Conservation (phyloP, 30 jellyfish, hydroid and myxozoan genomes). For the Sanderia malayensis region DNA sequence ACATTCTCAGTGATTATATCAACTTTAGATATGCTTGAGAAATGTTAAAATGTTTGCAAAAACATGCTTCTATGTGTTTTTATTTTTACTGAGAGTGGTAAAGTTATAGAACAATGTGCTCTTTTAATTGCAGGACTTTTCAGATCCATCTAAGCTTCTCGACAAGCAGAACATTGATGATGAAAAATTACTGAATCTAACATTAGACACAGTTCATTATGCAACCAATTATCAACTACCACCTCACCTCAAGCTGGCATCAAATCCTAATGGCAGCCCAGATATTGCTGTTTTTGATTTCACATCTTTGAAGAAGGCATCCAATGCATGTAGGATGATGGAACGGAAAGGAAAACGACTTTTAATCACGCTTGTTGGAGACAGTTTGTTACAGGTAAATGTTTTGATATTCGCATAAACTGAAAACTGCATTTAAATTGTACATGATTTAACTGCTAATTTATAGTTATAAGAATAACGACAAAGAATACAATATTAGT, state of each 20-base stretch:
- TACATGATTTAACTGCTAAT: too few species aligned
- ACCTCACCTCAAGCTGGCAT: slow-evolving; percentile 50
- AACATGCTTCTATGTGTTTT: too few species aligned
- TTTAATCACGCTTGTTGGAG: slow-evolving; percentile 92
- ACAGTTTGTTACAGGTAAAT: slow-evolving; percentile 86
- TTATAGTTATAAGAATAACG: too few species aligned
- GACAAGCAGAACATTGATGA: slow-evolving; percentile 73
- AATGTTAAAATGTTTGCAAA: too few species aligned
- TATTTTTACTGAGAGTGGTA: too few species aligned
- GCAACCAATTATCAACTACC: slow-evolving; percentile 97
- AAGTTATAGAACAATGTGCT: too few species aligned
- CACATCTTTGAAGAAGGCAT: slow-evolving; percentile 93
- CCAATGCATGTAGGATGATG: slow-evolving; percentile 88
- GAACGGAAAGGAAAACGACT: slow-evolving; percentile 86
- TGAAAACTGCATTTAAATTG: not conserved
- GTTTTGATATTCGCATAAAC: not conserved
- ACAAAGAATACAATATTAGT: too few species aligned
- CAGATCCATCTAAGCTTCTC: slow-evolving; percentile 80
- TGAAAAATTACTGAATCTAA: slow-evolving; percentile 62
- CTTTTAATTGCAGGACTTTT: slow-evolving; percentile 60
- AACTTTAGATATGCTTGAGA: too few species aligned
- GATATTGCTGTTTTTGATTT: slow-evolving; percentile 97
- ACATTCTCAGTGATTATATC: too few species aligned
- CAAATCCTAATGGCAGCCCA: slow-evolving; percentile 83
- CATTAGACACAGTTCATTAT: slow-evolving; percentile 81